Percentiles rank a stretch among this genome's conserved stretches.
These are phyloP conservation scores for Cheilosia impressa DNA, from an alignment of 2,888 invertebrate genomes.

Conservation along the genomic window DNA sequence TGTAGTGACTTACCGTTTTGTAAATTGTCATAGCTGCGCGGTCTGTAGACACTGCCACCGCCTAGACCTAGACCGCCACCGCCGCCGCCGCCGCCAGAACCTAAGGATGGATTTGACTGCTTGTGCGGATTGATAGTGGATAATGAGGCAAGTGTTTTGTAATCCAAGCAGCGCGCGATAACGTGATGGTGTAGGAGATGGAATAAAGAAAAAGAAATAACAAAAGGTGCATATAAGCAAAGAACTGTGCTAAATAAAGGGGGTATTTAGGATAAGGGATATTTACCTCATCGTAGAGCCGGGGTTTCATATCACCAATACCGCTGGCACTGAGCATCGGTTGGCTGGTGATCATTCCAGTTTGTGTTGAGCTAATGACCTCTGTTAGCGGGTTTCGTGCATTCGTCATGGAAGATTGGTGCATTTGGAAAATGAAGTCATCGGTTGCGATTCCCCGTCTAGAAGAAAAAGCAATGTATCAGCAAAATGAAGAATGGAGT, in stretches of 20 bases:
- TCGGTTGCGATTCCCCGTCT: constrained; percentile 89
- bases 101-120: constrained; percentile 83
- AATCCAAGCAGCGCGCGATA: constrained; percentile 55
- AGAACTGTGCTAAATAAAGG: constrained; percentile 69
- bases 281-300: constrained; percentile 83
- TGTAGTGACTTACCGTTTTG: constrained; percentile 84
- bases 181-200: constrained; percentile 74
- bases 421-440: constrained; percentile 87
- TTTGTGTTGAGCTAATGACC: constrained; percentile 81
- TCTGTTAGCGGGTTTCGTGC: constrained; percentile 82
- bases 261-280: constrained; percentile 29
- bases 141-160: constrained; percentile 50
- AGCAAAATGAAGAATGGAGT: background rate
- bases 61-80: constrained; percentile 77
- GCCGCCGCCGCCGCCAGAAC: constrained; percentile 78
- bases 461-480: constrained; percentile 47
- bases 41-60: constrained; percentile 80
- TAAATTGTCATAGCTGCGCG: constrained; percentile 84
- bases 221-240: constrained; percentile 77
- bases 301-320: constrained; percentile 85
- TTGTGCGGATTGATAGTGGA: constrained; percentile 38
- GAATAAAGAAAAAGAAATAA: constrained; percentile 76
- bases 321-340: constrained; percentile 81
- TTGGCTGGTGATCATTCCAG: constrained; percentile 80
- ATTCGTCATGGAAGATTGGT: constrained; percentile 80